Conservation (phyloP, 2,888 invertebrate genomes). For the Rhodophaea formosa region DNA sequence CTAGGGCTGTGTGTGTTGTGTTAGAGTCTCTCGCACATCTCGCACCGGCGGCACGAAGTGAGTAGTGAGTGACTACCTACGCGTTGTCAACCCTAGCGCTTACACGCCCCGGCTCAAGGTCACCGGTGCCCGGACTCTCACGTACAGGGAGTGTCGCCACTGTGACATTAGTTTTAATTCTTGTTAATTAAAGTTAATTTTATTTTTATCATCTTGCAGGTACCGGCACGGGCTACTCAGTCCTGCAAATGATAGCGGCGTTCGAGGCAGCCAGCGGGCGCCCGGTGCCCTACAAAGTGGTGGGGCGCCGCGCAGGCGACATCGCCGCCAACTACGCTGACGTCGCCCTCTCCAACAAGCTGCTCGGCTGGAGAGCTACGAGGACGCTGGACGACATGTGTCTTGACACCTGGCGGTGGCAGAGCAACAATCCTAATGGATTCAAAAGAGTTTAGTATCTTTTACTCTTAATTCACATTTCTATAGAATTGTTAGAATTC, state of each 20-base stretch:
- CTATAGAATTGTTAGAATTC: too few relatives aligned
- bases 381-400: constrained; percentile 91
- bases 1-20: too few relatives aligned
- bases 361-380: constrained; percentile 92
- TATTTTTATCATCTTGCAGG: constrained; percentile 44
- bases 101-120: too few relatives aligned
- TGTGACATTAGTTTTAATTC: too few relatives aligned
- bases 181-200: too few relatives aligned
- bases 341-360: constrained; percentile 86
- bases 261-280: constrained; percentile 89
- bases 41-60: too few relatives aligned
- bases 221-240: constrained; percentile 92
- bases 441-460: constrained; percentile 50
- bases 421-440: constrained; percentile 90
- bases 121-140: too few relatives aligned
- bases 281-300: constrained; percentile 86
- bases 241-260: constrained; percentile 90
- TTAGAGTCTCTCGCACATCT: too few relatives aligned
- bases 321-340: constrained; percentile 93
- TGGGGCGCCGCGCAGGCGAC: constrained; percentile 90
- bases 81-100: too few relatives aligned
- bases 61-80: too few relatives aligned
- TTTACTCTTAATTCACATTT: too few relatives aligned
- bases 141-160: too few relatives aligned
- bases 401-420: constrained; percentile 93